phyloP scores from a whole-genome alignment of 2,797 vertebrate genomes.

The Xenopus petersii region DNA sequence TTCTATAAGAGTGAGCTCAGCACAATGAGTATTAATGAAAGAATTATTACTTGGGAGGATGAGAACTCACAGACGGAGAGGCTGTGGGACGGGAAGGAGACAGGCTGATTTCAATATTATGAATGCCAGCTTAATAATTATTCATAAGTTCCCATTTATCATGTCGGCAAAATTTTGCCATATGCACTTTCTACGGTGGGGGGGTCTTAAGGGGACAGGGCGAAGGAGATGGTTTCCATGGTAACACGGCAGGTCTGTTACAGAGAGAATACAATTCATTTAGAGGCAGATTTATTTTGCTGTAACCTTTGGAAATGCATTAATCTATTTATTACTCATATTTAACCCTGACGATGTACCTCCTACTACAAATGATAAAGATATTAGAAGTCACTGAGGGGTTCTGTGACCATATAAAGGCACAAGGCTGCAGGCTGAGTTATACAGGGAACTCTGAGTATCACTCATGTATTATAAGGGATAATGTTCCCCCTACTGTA shows the following conservation, averaged over 20 bases:
- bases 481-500: too few relatives aligned
- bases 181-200: neutral
- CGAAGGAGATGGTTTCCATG: constrained; percentile 10
- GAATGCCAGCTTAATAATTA: constrained; percentile 12
- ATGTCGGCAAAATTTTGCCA: neutral
- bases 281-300: neutral
- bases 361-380: too few relatives aligned
- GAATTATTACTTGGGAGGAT: constrained; percentile 3
- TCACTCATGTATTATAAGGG: too few relatives aligned
- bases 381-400: too few relatives aligned
- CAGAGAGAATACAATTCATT: neutral
- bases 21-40: constrained; percentile 7
- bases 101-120: constrained; percentile 12
- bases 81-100: neutral
- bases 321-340: too few relatives aligned
- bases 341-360: too few relatives aligned
- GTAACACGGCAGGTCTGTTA: neutral
- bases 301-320: neutral
- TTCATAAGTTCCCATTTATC: constrained; percentile 6
- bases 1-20: neutral
- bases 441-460: too few relatives aligned
- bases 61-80: neutral
- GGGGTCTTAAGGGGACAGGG: neutral
- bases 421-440: too few relatives aligned
- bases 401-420: too few relatives aligned